phyloP scores from a whole-genome alignment of 2,113 vertebrate genomes.

The Hypocryptadius cinnamomeus region DNA sequence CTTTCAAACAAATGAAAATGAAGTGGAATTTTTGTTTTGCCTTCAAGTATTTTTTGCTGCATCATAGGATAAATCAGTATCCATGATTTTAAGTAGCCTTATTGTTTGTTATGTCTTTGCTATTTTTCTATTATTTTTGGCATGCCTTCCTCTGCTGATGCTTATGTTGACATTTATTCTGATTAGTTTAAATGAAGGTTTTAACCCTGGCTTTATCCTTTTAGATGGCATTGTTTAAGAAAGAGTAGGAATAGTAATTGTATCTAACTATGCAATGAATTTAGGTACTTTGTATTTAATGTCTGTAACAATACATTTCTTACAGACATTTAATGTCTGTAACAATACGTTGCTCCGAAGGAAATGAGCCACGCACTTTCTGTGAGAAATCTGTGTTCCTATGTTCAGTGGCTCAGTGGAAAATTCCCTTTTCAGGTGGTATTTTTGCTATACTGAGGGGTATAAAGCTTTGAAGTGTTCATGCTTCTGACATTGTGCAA shows the following conservation, averaged over 20 bases:
- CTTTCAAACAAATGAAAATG: neutral
- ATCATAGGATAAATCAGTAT: neutral
- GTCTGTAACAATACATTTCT: neutral
- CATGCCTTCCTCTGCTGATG: neutral
- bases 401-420: neutral
- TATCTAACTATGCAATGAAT: neutral
- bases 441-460: neutral
- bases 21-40: neutral
- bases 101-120: neutral
- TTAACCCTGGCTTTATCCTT: neutral
- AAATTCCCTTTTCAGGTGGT: neutral
- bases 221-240: neutral
- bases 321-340: neutral
- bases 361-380: neutral
- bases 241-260: neutral
- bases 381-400: neutral
- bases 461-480: neutral
- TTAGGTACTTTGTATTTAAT: neutral
- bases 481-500: neutral
- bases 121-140: neutral
- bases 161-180: neutral
- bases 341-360: neutral
- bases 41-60: neutral
- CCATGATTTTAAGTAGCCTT: neutral
- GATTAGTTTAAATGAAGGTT: slow-evolving; percentile 18